These are phyloP conservation scores for Hemichromis elongatus DNA, from an alignment of 2,113 vertebrate species.

Conservation along the genomic window DNA sequence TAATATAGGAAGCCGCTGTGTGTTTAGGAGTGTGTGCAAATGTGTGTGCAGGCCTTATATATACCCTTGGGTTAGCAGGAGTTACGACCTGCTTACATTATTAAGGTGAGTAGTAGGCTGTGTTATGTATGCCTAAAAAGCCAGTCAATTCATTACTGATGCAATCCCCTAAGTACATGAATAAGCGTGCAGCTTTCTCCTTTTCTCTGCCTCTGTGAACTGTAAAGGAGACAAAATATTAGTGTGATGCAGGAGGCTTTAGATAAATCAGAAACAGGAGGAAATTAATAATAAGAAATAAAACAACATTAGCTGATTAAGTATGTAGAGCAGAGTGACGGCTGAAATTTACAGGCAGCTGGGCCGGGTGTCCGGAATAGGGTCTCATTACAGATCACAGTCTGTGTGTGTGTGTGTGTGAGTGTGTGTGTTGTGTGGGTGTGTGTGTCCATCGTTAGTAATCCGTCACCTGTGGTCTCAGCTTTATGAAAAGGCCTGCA, in stretches of 20 bases:
- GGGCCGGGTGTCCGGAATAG: conserved; percentile 66
- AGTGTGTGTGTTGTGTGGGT: neutral
- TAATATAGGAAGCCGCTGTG: conserved; percentile 51
- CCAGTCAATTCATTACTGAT: conserved; percentile 73
- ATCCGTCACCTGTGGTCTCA: conserved; percentile 69
- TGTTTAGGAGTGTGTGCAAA: conserved; percentile 23
- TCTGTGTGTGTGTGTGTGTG: neutral
- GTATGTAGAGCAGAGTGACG: conserved; percentile 68
- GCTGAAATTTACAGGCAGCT: conserved; percentile 65
- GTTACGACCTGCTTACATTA: conserved; percentile 71
- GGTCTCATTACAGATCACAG: conserved; percentile 62
- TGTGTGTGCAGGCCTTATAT: conserved; percentile 46
- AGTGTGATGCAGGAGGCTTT: conserved; percentile 55
- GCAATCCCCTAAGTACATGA: conserved; percentile 75
- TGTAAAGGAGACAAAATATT: conserved; percentile 68
- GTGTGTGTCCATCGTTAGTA: conserved; percentile 52
- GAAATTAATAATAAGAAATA: conserved; percentile 73
- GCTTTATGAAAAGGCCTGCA: conserved; percentile 75
- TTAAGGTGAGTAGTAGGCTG: conserved; percentile 71
- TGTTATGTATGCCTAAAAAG: conserved; percentile 74
- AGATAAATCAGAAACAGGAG: conserved; percentile 69
- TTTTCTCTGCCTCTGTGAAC: conserved; percentile 43
- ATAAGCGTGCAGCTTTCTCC: conserved; percentile 52
- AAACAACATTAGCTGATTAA: conserved; percentile 75
- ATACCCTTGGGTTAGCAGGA: conserved; percentile 69